Conservation (phyloP, 2,113 vertebrate genomes). For the Rutilus rutilus region DNA sequence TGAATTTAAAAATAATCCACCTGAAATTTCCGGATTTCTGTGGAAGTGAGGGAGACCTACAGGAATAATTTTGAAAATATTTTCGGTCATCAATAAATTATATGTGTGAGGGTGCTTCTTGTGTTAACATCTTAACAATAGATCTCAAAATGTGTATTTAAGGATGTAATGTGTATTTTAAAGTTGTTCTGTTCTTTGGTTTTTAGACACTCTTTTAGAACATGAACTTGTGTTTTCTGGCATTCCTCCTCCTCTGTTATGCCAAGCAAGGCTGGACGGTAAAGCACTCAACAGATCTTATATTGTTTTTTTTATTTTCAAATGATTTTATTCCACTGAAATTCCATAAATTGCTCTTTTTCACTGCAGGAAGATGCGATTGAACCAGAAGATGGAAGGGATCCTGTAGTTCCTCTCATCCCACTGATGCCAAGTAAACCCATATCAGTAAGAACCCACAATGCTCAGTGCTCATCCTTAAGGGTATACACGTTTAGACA, state of each 20-base stretch:
- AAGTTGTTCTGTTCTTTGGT: slow-evolving; percentile 36
- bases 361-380: slow-evolving; percentile 67
- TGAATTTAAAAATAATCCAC: neutral
- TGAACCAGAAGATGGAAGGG: slow-evolving; percentile 65
- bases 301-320: neutral
- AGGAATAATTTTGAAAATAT: neutral
- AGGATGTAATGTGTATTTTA: neutral
- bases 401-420: slow-evolving; percentile 62
- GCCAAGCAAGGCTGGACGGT: slow-evolving; percentile 72
- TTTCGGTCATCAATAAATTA: neutral
- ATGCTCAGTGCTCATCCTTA: slow-evolving; percentile 11
- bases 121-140: too few relatives aligned
- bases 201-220: slow-evolving; percentile 66
- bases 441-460: slow-evolving; percentile 61
- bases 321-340: neutral
- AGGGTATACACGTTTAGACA: neutral
- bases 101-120: neutral
- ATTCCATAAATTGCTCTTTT: neutral
- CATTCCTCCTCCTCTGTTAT: slow-evolving; percentile 76
- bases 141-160: neutral
- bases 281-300: slow-evolving; percentile 50
- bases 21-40: neutral
- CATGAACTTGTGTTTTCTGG: slow-evolving; percentile 74
- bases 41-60: neutral
- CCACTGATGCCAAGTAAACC: slow-evolving; percentile 61